These are phyloP conservation scores for Poecilia latipinna DNA, from an alignment of 2,113 vertebrate genomes.

Conservation along the genomic window DNA sequence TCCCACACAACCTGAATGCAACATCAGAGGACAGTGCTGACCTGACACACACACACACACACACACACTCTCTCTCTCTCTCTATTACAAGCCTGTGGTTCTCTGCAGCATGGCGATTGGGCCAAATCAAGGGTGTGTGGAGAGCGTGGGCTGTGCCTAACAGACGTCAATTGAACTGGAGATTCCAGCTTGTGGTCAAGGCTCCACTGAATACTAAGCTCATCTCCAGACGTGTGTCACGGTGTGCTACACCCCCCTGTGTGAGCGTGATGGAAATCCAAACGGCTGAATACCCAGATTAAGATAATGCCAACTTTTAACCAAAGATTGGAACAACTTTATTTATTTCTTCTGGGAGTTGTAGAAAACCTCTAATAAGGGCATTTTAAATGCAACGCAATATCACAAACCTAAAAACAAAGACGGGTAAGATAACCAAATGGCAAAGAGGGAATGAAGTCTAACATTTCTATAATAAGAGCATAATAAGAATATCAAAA, in stretches of 20 bases:
- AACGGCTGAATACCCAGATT: conserved; percentile 53
- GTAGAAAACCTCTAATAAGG: no score
- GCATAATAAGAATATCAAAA: conserved; percentile 53
- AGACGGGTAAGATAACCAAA: conserved; percentile 32
- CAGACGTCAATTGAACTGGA: conserved; percentile 76
- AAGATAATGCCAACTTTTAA: conserved; percentile 42
- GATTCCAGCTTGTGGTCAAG: conserved; percentile 71
- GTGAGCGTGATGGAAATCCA: conserved; percentile 46
- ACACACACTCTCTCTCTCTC: conserved; percentile 53
- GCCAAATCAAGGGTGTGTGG: conserved; percentile 79
- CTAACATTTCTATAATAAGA: conserved; percentile 44
- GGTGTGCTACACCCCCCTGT: conserved; percentile 25
- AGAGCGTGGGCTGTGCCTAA: conserved; percentile 71
- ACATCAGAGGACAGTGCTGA: conserved; percentile 65
- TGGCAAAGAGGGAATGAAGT: conserved; percentile 19
- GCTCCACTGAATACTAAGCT: conserved; percentile 55
- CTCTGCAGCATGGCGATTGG: conserved; percentile 73
- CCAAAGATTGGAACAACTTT: conserved; percentile 18
- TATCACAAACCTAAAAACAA: conserved; percentile 2
- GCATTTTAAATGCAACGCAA: conserved; percentile 4
- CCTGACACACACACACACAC: conserved; percentile 67
- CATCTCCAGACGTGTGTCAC: conserved; percentile 58
- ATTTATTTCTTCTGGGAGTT: no score
- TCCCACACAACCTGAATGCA: conserved; percentile 55
- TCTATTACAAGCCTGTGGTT: conserved; percentile 70